Evolutionary conservation across 1,140 invertebrate species (phyloP), one percentile per base, ranked within the genome.

Genomic region (Drosophila kikkawai): DNA sequence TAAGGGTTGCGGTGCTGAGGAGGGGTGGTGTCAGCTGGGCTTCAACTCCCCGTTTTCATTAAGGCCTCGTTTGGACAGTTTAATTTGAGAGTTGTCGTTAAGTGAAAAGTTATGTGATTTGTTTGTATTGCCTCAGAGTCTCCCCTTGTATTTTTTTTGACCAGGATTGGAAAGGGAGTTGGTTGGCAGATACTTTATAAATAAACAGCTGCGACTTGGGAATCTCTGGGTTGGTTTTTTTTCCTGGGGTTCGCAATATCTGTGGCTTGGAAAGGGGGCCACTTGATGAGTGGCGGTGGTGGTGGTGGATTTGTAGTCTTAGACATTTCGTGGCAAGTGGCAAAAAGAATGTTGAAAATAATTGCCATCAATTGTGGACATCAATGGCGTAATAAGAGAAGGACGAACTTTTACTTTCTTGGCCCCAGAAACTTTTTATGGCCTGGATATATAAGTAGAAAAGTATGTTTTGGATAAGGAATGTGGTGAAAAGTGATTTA

Each of bases 91-190:
- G 69, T 79, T 71, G 77, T 50, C 81, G 84, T 83, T 88, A 88
- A 88, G 85, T 90, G 84, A 79, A 86, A 88, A 86, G 83, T 86
- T 86, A 86, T 86, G 83, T 86, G 83, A 86, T 83, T 87, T 82
- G 59, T 66, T 75, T 70, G 78, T 63, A 34, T 39, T 53, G 29
- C 68, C 34, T 75, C 50, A 36, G 26, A 39, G 37, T 59, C 29
- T 50, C 44, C 32, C 66, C 15, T n/a, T 41, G 26, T 15, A 57
- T 37, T 79, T 29, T 44, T 68, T 64, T 44, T 50, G 53, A 17
- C 63, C 61, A 68, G 68, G 45, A 70, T 70, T 48, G 41, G 69
- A 73, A 70, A 34, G 51, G 55, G 44, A 73, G 68, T 73, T 74
- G 58, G 45, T 60, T 74, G 32, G 45, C 55, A 74, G 55, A 74